phyloP scores from a whole-genome alignment of 2,888 invertebrate species.

The Drosophila monieri region DNA sequence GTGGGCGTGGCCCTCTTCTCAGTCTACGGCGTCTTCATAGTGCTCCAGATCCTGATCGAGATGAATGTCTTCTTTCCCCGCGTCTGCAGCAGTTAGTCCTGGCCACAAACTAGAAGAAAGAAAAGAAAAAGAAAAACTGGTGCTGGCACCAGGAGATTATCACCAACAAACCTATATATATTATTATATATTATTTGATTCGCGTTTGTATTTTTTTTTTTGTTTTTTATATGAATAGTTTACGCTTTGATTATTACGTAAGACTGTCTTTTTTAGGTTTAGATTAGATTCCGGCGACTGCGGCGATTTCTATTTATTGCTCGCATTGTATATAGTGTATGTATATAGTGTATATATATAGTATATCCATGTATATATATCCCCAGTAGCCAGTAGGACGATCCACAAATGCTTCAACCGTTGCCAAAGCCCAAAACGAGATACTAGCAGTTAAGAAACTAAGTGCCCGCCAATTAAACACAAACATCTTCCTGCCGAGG shows the following conservation, averaged over 20 bases:
- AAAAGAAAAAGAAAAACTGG: constrained; percentile 14
- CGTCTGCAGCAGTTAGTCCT: constrained; percentile 62
- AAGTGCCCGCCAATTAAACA: background rate
- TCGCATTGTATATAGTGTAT: constrained; percentile 24
- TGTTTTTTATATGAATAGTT: constrained; percentile 4
- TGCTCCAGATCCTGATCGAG: constrained; percentile 91
- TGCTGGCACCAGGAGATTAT: constrained; percentile 56
- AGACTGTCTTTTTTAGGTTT: constrained; percentile 71
- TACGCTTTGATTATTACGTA: constrained; percentile 55
- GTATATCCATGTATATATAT: constrained; percentile 6
- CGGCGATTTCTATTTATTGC: constrained; percentile 28
- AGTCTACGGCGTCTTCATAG: constrained; percentile 89
- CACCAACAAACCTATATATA: background rate
- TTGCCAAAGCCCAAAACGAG: constrained; percentile 62
- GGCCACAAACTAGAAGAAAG: background rate
- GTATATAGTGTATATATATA: constrained; percentile 20
- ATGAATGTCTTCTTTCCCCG: constrained; percentile 88
- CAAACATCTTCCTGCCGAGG: constrained; percentile 31
- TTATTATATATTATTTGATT: background rate
- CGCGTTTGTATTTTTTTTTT: constrained; percentile 12
- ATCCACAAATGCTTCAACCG: constrained; percentile 54
- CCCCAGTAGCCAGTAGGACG: constrained; percentile 23
- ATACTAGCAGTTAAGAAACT: constrained; percentile 33
- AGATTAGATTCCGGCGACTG: constrained; percentile 16
- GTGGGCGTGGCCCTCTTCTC: constrained; percentile 88